Conservation (phyloP, 1,140 invertebrate genomes). For the Ceratitis capitata region DNA sequence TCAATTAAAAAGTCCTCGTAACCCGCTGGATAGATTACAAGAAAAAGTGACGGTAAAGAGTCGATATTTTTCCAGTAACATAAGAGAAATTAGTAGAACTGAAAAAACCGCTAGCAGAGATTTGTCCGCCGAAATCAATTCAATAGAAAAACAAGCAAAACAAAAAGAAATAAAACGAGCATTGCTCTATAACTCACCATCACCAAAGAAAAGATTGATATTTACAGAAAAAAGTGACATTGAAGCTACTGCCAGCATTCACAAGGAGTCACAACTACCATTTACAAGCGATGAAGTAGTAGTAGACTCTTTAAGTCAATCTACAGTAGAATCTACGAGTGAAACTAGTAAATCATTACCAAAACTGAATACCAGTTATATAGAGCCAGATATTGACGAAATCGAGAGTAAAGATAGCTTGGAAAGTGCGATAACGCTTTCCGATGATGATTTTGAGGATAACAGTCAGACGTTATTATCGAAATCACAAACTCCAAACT, state of each 20-base stretch:
- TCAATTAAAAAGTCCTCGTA: background rate
- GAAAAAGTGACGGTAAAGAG: slow-evolving; percentile 52
- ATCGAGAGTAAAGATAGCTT: background rate
- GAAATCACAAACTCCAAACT: background rate
- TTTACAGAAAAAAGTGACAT: background rate
- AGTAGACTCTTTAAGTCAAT: background rate
- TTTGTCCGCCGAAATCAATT: slow-evolving; percentile 35
- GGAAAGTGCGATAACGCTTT: slow-evolving; percentile 27
- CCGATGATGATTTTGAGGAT: slow-evolving; percentile 22
- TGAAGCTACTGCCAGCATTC: background rate
- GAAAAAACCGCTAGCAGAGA: slow-evolving; percentile 39
- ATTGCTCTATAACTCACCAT: slow-evolving; percentile 40
- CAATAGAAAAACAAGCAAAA: slow-evolving; percentile 38
- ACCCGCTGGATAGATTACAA: background rate
- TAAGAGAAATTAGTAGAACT: slow-evolving; percentile 35
- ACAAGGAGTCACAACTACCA: background rate
- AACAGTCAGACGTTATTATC: background rate
- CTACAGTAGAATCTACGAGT: background rate
- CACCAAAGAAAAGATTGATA: background rate
- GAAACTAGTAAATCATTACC: background rate
- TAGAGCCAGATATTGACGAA: background rate
- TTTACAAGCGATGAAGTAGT: background rate
- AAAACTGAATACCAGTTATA: background rate
- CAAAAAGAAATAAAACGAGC: background rate
- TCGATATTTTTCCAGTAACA: slow-evolving; percentile 52